These are phyloP conservation scores for Galemys pyrenaicus DNA, from an alignment of 2,113 vertebrate genomes.

Conservation along the genomic window DNA sequence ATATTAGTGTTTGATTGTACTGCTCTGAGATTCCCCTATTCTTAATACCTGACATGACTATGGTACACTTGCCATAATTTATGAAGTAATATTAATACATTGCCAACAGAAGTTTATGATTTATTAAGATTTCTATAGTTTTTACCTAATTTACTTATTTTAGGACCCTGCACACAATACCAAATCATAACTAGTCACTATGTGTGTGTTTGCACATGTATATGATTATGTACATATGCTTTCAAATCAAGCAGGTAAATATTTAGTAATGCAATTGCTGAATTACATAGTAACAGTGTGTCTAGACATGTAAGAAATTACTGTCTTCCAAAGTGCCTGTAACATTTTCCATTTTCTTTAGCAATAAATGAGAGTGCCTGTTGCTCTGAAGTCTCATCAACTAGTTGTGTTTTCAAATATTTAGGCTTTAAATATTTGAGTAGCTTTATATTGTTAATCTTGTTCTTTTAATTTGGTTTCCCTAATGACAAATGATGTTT, in stretches of 20 bases:
- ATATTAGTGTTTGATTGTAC: background rate
- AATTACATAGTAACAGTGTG: background rate
- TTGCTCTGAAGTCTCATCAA: background rate
- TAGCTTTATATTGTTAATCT: background rate
- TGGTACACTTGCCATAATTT: background rate
- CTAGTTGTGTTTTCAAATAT: background rate
- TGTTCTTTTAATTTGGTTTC: slow-evolving; percentile 11
- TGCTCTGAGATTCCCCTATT: background rate
- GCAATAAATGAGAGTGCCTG: background rate
- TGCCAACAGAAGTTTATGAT: background rate
- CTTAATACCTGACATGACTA: background rate
- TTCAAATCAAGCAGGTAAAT: background rate
- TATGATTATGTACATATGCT: background rate
- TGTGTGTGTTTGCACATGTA: background rate
- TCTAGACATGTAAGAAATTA: background rate
- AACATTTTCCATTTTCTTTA: background rate
- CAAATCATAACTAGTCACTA: background rate
- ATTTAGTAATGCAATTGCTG: background rate
- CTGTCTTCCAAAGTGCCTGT: background rate
- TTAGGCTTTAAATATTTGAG: background rate
- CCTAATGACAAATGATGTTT: background rate
- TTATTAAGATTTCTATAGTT: background rate
- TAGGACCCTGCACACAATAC: no score
- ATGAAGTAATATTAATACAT: background rate
- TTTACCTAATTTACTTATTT: background rate